A percentile compares a stretch with the other conserved stretches of the same genome.
phyloP scores from a whole-genome alignment of 2,888 invertebrate species.

The Odontocolon sp. region DNA sequence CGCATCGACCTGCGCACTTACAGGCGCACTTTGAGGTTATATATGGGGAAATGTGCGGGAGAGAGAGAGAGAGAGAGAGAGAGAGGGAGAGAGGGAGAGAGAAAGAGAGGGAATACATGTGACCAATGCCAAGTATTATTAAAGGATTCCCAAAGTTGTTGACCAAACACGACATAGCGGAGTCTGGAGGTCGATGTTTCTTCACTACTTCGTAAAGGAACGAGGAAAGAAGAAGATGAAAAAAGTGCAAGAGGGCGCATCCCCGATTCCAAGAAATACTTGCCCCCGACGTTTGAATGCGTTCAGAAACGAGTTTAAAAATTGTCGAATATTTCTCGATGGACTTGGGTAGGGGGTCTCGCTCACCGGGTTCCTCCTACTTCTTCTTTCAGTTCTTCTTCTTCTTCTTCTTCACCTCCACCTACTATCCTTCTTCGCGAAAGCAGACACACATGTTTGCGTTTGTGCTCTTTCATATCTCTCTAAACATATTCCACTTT shows the following conservation, averaged over 20 bases:
- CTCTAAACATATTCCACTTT: too few species aligned
- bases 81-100: too few species aligned
- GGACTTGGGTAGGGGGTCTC: slow-evolving; percentile 55
- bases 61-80: too few species aligned
- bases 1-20: too few species aligned
- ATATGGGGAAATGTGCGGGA: too few species aligned
- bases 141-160: too few species aligned
- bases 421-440: slow-evolving; percentile 54
- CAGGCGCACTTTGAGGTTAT: too few species aligned
- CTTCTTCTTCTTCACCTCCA: slow-evolving; percentile 48
- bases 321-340: slow-evolving; percentile 78
- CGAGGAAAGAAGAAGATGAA: slow-evolving; percentile 44
- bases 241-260: slow-evolving; percentile 56
- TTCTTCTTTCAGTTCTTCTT: slow-evolving; percentile 39
- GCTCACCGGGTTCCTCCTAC: slow-evolving; percentile 2
- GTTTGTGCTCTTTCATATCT: slow-evolving; percentile 42
- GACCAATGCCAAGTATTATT: too few species aligned
- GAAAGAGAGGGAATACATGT: too few species aligned
- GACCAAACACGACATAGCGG: not conserved
- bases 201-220: not conserved
- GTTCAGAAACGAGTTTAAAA: slow-evolving; percentile 78
- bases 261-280: slow-evolving; percentile 74
- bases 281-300: slow-evolving; percentile 72
- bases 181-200: not conserved
- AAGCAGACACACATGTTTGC: slow-evolving; percentile 53